Evolutionary conservation across 2,888 invertebrate genomes (phyloP).

Genomic region (Nysson spinosus): DNA sequence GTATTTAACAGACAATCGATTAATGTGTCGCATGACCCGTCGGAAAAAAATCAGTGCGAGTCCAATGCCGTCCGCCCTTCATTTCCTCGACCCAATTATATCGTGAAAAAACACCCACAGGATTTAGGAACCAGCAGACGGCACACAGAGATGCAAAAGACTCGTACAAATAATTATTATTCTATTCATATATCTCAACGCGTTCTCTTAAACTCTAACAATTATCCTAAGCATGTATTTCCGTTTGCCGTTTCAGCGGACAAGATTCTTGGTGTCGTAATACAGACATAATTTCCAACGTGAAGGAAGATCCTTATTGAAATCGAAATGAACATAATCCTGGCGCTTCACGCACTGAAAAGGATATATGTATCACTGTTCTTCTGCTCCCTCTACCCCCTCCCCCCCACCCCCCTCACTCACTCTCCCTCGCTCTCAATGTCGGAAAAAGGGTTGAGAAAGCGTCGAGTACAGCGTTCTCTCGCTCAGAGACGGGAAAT

Average conservation of each 20-base stretch:
- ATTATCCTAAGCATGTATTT: constrained; percentile 61
- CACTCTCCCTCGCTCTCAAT: constrained; percentile 37
- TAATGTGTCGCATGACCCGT: constrained; percentile 51
- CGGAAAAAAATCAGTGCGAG: constrained; percentile 56
- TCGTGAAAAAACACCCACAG: constrained; percentile 53
- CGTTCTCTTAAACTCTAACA: constrained; percentile 62
- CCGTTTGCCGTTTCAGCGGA: constrained; percentile 45
- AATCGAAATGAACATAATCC: constrained; percentile 59
- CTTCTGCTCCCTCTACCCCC: too few species aligned
- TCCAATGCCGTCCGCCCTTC: constrained; percentile 59
- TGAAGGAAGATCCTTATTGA: constrained; percentile 50
- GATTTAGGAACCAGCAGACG: constrained; percentile 70
- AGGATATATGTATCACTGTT: constrained; percentile 4
- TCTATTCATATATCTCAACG: constrained; percentile 57
- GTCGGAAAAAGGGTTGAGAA: constrained; percentile 36
- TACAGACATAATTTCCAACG: constrained; percentile 54
- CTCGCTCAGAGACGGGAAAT: constrained; percentile 14
- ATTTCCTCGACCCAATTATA: constrained; percentile 41
- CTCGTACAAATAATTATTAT: constrained; percentile 60
- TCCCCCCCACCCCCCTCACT: too few species aligned
- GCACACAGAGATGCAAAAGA: constrained; percentile 62
- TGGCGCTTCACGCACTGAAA: constrained; percentile 34
- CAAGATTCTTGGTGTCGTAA: constrained; percentile 54
- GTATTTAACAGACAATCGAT: constrained; percentile 68
- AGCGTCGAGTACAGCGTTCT: constrained; percentile 25